phyloP scores from a whole-genome alignment of 1,140 invertebrate genomes.

The Drosophila murphyi region DNA sequence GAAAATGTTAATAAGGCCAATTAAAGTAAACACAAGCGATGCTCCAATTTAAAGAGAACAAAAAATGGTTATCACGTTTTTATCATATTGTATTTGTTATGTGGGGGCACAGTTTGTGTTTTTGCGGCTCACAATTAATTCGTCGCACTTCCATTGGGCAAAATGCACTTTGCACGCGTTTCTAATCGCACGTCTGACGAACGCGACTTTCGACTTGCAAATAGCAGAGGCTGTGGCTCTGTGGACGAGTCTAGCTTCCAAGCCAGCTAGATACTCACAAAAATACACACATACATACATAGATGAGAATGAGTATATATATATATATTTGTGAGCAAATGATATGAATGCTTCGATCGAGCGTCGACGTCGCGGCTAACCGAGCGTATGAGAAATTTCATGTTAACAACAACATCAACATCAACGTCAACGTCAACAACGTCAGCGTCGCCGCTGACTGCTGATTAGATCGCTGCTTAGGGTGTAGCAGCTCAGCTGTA shows the following conservation, averaged over 20 bases:
- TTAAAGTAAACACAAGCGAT: constrained; percentile 15
- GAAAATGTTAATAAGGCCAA: constrained; percentile 56
- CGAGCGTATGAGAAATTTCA: constrained; percentile 55
- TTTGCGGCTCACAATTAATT: neutral
- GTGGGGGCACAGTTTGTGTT: constrained; percentile 13
- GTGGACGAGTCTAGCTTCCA: constrained; percentile 42
- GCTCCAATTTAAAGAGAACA: constrained; percentile 32
- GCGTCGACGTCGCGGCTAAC: constrained; percentile 50
- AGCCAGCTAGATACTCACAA: constrained; percentile 47
- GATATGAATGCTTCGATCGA: constrained; percentile 52
- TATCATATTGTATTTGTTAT: constrained; percentile 33
- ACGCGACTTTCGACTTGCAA: constrained; percentile 68
- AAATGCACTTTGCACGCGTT: constrained; percentile 60
- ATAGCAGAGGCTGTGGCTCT: constrained; percentile 55
- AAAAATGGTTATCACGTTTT: constrained; percentile 17
- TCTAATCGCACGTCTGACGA: constrained; percentile 56
- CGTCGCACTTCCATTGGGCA: constrained; percentile 47
- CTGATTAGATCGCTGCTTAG: constrained; percentile 76
- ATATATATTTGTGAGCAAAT: constrained; percentile 42
- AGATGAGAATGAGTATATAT: neutral
- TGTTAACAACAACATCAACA: constrained; percentile 58
- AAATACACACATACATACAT: constrained; percentile 16
- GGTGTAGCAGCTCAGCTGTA: constrained; percentile 22
- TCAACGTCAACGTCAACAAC: constrained; percentile 29
- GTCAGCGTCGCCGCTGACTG: constrained; percentile 39